Conservation (phyloP, 2,113 vertebrate species). For the Empidonax traillii region DNA sequence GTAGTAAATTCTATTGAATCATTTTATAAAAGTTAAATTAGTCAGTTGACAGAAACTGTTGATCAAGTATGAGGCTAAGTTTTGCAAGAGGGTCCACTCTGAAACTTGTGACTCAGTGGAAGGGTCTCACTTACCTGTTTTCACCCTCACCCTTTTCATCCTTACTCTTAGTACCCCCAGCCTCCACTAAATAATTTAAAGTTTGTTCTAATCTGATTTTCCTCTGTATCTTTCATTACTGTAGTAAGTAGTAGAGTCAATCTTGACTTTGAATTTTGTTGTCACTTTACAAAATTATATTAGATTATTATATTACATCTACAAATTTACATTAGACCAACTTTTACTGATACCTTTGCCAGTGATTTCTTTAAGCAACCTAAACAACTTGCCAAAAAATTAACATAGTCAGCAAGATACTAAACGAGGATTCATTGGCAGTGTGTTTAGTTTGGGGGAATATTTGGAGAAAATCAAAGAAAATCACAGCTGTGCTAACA, state of each 20-base stretch:
- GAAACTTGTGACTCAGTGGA: background rate
- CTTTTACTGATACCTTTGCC: background rate
- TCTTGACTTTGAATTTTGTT: background rate
- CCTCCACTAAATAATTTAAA: background rate
- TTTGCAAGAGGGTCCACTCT: background rate
- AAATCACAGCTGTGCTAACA: background rate
- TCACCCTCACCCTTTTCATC: background rate
- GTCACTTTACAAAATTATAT: background rate
- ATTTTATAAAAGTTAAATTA: background rate
- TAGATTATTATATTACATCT: too few species aligned
- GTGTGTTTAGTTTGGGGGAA: background rate
- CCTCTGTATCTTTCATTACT: background rate
- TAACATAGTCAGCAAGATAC: background rate
- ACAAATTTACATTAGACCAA: background rate
- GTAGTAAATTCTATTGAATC: background rate
- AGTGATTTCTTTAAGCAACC: background rate
- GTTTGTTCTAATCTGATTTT: background rate
- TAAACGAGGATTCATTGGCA: background rate
- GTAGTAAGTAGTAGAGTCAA: background rate
- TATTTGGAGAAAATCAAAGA: background rate
- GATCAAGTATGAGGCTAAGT: background rate
- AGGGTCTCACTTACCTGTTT: background rate
- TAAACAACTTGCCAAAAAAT: background rate
- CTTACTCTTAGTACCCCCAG: background rate
- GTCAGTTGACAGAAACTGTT: background rate